A percentile compares a stretch with the other conserved stretches of the same genome.
phyloP scores from a whole-genome alignment of 2,113 vertebrate genomes.

The Cololabis saira region DNA sequence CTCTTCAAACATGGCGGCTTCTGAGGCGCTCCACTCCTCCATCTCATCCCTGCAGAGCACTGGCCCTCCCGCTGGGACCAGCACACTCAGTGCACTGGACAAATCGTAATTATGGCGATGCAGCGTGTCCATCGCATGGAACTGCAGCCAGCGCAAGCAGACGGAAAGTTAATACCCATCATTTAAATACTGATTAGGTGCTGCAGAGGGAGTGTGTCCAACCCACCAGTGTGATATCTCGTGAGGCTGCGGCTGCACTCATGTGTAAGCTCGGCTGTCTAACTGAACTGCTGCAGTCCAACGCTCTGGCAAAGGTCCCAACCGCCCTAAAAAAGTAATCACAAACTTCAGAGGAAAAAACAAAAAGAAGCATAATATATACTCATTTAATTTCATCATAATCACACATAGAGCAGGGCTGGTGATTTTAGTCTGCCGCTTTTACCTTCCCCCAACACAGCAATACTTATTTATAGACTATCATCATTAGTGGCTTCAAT shows the following conservation, averaged over 20 bases:
- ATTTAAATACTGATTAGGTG: background rate
- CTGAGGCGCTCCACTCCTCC: slow-evolving; percentile 98
- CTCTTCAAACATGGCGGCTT: slow-evolving; percentile 96
- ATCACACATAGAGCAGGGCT: too few species aligned
- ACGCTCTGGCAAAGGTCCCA: slow-evolving; percentile 93
- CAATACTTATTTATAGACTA: too few species aligned
- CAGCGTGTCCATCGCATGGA: slow-evolving; percentile 96
- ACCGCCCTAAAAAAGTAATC: slow-evolving; percentile 84
- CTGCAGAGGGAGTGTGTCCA: background rate
- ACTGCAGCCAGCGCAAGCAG: slow-evolving; percentile 72
- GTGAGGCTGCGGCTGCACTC: slow-evolving; percentile 95
- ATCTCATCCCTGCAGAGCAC: slow-evolving; percentile 97
- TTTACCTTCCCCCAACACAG: too few species aligned
- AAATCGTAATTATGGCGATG: slow-evolving; percentile 93
- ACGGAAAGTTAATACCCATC: background rate
- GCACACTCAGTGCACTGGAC: slow-evolving; percentile 92
- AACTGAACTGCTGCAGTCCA: slow-evolving; percentile 97
- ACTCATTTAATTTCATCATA: background rate
- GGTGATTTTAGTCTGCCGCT: too few species aligned
- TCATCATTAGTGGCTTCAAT: too few species aligned
- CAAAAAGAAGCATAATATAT: background rate
- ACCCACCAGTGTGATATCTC: slow-evolving; percentile 96
- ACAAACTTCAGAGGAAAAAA: background rate
- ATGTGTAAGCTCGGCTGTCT: slow-evolving; percentile 97
- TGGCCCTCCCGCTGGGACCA: slow-evolving; percentile 94